Evolutionary conservation across 2,888 invertebrate species (phyloP).

Genomic region (Leptarthrus brevirostris): DNA sequence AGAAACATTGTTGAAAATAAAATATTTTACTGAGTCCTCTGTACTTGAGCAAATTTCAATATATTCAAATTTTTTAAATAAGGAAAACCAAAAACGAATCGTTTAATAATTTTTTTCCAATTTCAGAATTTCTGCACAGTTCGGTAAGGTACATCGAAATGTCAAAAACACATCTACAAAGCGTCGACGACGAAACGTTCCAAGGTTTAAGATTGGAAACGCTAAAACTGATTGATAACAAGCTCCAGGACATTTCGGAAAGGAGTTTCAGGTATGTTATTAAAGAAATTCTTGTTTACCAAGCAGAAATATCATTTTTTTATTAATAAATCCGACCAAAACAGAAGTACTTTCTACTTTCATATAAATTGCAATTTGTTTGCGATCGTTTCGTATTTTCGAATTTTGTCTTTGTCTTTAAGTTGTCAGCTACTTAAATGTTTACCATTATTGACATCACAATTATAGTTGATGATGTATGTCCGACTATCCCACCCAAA

Average conservation of each 20-base stretch:
- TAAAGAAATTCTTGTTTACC: no score
- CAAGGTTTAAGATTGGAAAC: slow-evolving; percentile 82
- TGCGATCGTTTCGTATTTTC: no score
- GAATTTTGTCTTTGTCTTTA: background rate
- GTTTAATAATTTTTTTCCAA: slow-evolving; percentile 56
- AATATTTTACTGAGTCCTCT: no score
- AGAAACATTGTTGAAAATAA: no score
- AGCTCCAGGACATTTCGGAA: slow-evolving; percentile 81
- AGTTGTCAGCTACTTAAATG: slow-evolving; percentile 18
- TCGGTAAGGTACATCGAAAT: slow-evolving; percentile 86
- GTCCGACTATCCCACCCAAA: no score
- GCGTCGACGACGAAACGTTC: slow-evolving; percentile 83
- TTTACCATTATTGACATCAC: slow-evolving; percentile 1
- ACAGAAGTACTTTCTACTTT: no score
- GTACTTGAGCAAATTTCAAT: no score
- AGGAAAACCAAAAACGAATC: no score
- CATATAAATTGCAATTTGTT: no score
- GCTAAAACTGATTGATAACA: slow-evolving; percentile 84
- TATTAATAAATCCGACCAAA: no score
- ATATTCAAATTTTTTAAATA: no score
- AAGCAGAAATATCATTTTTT: no score
- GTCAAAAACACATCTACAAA: slow-evolving; percentile 82
- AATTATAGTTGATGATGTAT: background rate
- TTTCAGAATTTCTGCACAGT: slow-evolving; percentile 82
- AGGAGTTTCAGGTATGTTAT: slow-evolving; percentile 80